Conservation (phyloP, 2,797 vertebrate species). For the Fratercula arctica region DNA sequence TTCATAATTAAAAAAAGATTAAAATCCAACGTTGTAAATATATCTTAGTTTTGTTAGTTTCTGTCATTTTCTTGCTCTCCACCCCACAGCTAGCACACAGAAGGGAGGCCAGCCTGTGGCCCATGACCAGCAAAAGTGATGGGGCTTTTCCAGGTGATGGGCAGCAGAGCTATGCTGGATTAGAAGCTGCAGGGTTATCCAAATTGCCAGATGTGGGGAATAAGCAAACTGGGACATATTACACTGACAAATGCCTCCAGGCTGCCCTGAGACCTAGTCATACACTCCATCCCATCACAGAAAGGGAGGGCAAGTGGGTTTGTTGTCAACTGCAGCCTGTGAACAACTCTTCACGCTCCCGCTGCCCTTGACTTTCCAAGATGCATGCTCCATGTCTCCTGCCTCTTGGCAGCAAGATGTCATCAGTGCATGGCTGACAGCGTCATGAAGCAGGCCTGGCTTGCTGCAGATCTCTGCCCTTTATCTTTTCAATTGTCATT, state of each 20-base stretch:
- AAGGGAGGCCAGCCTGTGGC: neutral
- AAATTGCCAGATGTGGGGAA: neutral
- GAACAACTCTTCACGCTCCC: neutral
- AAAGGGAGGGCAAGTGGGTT: neutral
- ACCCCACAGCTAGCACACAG: neutral
- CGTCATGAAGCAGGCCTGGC: neutral
- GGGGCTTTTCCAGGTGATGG: neutral
- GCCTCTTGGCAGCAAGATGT: neutral
- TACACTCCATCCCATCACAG: neutral
- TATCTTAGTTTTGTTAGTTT: neutral
- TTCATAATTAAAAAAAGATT: neutral
- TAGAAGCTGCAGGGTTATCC: neutral
- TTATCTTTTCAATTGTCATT: neutral
- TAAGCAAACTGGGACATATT: neutral
- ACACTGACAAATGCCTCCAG: neutral
- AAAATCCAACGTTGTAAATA: neutral
- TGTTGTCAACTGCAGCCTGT: neutral
- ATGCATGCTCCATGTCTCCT: neutral
- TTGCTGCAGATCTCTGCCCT: neutral
- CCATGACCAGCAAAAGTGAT: neutral
- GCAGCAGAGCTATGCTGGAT: neutral
- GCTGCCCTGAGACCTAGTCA: neutral
- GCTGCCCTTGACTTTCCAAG: neutral
- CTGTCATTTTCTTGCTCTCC: neutral
- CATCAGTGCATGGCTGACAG: neutral